Conservation (phyloP, 2,888 invertebrate species). For the Caenorhabditis sinica region DNA sequence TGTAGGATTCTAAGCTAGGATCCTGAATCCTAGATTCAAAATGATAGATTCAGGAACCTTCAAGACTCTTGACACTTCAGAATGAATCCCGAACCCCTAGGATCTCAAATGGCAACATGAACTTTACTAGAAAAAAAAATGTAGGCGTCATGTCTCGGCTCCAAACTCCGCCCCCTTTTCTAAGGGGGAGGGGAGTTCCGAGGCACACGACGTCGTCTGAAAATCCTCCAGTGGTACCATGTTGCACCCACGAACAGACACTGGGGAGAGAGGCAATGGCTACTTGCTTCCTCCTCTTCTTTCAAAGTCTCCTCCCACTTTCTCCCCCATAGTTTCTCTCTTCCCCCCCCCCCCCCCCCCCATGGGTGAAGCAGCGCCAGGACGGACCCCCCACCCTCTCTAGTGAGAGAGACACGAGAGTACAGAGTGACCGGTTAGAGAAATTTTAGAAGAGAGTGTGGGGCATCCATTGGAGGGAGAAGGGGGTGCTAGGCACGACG, state of each 20-base stretch:
- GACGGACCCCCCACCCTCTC: background rate
- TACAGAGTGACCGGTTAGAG: conserved; percentile 37
- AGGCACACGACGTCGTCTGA: conserved; percentile 6
- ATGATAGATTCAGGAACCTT: too few relatives aligned
- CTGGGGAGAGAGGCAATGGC: conserved; percentile 3
- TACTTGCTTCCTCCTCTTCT: conserved; percentile 1
- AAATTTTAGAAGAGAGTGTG: background rate
- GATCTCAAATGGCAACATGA: conserved; percentile 14
- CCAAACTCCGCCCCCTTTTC: conserved; percentile 9
- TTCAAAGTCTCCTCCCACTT: conserved; percentile 27
- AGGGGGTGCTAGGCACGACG: conserved; percentile 63
- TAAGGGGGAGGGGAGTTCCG: background rate
- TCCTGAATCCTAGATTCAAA: background rate
- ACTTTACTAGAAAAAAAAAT: background rate
- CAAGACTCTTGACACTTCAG: background rate
- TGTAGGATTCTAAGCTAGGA: background rate
- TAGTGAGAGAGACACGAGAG: conserved; percentile 29
- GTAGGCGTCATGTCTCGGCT: background rate
- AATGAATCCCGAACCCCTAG: background rate
- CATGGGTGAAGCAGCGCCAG: conserved; percentile 14
- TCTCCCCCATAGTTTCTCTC: conserved; percentile 10
- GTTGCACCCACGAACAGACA: conserved; percentile 24
- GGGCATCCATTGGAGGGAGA: background rate
- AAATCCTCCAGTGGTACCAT: conserved; percentile 26
- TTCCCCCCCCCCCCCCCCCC: background rate